Conservation (phyloP, 1,140 invertebrate species). For the Drosophila pseudoananassae region DNA sequence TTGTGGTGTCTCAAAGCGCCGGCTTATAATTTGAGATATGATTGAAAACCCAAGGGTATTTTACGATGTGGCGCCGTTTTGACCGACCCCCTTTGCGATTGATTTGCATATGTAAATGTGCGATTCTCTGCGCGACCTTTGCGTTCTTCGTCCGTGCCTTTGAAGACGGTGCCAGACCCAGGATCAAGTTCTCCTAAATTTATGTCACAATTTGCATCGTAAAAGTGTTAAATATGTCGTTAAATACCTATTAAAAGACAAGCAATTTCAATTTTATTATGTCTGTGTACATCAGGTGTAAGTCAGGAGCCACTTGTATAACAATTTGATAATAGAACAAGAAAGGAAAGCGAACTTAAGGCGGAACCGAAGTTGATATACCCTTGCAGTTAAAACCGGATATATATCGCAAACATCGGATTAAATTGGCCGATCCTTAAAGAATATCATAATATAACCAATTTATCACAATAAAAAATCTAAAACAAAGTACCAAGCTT, state of each 20-base stretch:
- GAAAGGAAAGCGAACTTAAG: too few species aligned
- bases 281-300: constrained; percentile 31
- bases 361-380: too few species aligned
- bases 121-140: constrained; percentile 23
- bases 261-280: constrained; percentile 77
- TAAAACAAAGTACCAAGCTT: too few species aligned
- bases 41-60: constrained; percentile 80
- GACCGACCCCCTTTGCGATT: neutral
- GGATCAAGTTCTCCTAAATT: constrained; percentile 60
- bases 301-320: constrained; percentile 33
- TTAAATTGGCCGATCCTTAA: too few species aligned
- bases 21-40: constrained; percentile 79
- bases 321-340: constrained; percentile 64
- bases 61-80: constrained; percentile 23
- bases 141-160: constrained; percentile 15
- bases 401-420: too few species aligned
- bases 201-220: constrained; percentile 75
- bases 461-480: too few species aligned
- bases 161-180: constrained; percentile 20
- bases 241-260: constrained; percentile 78
- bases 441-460: too few species aligned
- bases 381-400: too few species aligned
- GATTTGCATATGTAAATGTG: constrained; percentile 64
- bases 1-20: constrained; percentile 61
- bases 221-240: constrained; percentile 79